Conservation (phyloP, 92 coral and sea anemone species). For the Ricordea florida region DNA sequence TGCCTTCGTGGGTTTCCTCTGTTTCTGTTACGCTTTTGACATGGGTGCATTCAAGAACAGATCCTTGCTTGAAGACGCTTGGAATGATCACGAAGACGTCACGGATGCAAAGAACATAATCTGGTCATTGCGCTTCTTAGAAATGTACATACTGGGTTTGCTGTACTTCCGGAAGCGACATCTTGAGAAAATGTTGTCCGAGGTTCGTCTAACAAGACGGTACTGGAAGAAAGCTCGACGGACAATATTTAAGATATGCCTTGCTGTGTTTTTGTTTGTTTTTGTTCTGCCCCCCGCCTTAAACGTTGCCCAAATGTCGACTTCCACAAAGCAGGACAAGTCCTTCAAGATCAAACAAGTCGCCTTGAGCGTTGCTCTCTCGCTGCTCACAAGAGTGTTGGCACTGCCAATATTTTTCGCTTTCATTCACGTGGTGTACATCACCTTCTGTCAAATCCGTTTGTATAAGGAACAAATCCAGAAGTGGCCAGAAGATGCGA, state of each 20-base stretch:
- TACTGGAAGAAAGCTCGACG: constrained; percentile 43
- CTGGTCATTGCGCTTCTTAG: constrained; percentile 60
- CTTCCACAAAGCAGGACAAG: constrained; percentile 11
- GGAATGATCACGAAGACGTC: no score
- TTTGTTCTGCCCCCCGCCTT: constrained; percentile 40
- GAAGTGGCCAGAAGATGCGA: constrained; percentile 30
- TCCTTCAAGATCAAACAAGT: constrained; percentile 4
- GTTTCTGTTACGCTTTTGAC: constrained; percentile 2
- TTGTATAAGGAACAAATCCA: constrained; percentile 48
- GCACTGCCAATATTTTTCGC: constrained; percentile 56
- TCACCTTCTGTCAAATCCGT: constrained; percentile 52
- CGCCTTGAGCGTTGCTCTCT: not conserved
- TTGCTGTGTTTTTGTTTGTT: constrained; percentile 9
- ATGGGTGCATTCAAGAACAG: constrained; percentile 61
- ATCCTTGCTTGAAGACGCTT: constrained; percentile 58
- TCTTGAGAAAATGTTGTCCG: constrained; percentile 44
- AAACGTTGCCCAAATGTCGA: constrained; percentile 19
- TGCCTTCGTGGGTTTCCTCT: not conserved
- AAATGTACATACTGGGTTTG: constrained; percentile 47
- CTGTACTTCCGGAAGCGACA: constrained; percentile 57
- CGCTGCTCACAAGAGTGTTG: constrained; percentile 22
- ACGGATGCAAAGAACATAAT: constrained; percentile 54
- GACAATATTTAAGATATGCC: not conserved
- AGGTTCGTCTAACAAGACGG: constrained; percentile 41
- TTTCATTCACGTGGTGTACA: constrained; percentile 44